Evolutionary conservation across 2,113 vertebrate genomes (phyloP).

Genomic region (Bettongia penicillata): DNA sequence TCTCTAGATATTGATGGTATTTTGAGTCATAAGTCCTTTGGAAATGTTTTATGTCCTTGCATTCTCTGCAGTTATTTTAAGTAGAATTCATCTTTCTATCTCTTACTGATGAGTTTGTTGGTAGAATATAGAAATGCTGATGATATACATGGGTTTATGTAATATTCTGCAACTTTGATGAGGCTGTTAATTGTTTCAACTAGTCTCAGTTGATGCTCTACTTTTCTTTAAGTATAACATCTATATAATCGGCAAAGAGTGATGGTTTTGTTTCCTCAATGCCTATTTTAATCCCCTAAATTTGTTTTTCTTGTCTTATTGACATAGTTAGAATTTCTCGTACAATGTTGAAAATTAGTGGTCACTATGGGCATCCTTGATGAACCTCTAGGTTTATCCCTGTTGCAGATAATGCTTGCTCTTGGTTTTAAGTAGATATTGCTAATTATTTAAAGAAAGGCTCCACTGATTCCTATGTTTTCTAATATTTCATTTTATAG

Average conservation of each 20-base stretch:
- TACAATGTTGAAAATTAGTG: neutral
- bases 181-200: neutral
- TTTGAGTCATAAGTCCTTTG: too few species aligned
- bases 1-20: too few species aligned
- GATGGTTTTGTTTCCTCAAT: neutral
- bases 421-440: too few species aligned
- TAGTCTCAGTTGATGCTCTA: neutral
- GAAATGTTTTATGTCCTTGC: too few species aligned
- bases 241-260: neutral
- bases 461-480: too few species aligned
- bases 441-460: too few species aligned
- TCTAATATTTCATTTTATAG: too few species aligned
- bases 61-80: too few species aligned
- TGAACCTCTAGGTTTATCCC: too few species aligned
- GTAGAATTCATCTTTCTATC: neutral
- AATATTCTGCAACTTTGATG: neutral
- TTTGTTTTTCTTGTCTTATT: neutral
- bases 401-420: too few species aligned
- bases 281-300: neutral
- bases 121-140: neutral
- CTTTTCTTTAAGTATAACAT: neutral
- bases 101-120: neutral
- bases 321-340: neutral
- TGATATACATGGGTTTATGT: neutral
- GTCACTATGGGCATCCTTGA: neutral